Conservation (phyloP, 2,797 vertebrate genomes). For the Typhlichthys subterraneus region DNA sequence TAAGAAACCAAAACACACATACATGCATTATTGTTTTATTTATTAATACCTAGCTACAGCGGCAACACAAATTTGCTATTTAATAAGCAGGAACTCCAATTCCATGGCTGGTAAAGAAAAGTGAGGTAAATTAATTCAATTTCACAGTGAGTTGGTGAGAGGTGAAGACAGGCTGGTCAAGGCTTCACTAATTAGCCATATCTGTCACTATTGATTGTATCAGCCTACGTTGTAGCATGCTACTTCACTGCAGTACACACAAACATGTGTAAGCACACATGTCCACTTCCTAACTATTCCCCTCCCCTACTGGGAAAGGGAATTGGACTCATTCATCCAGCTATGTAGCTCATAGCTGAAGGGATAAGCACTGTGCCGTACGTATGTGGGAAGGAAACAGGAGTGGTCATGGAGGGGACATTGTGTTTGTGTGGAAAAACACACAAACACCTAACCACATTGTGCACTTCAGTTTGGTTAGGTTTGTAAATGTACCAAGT, state of each 20-base stretch:
- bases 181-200: conserved; percentile 67
- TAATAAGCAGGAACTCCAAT: conserved; percentile 46
- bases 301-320: no score
- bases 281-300: background rate
- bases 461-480: conserved; percentile 19
- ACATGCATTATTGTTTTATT: background rate
- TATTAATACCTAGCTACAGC: conserved; percentile 1
- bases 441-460: background rate
- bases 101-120: conserved; percentile 44
- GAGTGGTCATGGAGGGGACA: no score
- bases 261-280: conserved; percentile 16
- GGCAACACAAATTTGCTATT: conserved; percentile 37
- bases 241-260: conserved; percentile 24
- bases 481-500: conserved; percentile 63
- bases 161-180: conserved; percentile 66
- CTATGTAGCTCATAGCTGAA: no score
- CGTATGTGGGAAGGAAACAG: no score
- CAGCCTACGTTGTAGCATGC: conserved; percentile 34
- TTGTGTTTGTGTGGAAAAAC: background rate
- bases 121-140: conserved; percentile 75
- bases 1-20: no score
- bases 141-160: conserved; percentile 60
- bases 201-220: conserved; percentile 64
- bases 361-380: no score
- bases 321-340: no score